Percentiles rank a stretch among this genome's conserved stretches.
phyloP scores from a whole-genome alignment of 2,888 invertebrate species.

The Parnassius mnemosyne region DNA sequence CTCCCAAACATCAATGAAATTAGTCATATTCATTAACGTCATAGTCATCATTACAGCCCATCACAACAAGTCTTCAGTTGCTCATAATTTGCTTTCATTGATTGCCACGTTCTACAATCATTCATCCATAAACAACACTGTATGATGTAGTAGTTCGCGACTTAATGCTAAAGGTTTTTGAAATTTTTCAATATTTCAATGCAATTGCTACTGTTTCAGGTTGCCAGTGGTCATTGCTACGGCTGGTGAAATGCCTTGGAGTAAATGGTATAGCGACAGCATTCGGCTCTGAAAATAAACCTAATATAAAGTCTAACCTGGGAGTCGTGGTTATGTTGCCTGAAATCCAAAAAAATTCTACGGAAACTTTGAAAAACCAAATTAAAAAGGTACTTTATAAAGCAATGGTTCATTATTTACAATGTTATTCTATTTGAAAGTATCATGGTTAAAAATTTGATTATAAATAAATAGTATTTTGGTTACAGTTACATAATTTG shows the following conservation, averaged over 20 bases:
- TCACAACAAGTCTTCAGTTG: too few species aligned
- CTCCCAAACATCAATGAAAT: too few species aligned
- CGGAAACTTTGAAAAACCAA: slow-evolving; percentile 28
- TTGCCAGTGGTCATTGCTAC: slow-evolving; percentile 48
- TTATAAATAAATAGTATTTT: neutral
- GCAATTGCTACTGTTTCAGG: neutral
- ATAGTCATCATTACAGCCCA: too few species aligned
- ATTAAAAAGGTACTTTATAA: slow-evolving; percentile 30
- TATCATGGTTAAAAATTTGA: too few species aligned
- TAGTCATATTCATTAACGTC: too few species aligned
- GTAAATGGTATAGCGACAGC: slow-evolving; percentile 64
- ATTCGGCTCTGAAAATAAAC: slow-evolving; percentile 36
- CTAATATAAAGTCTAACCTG: slow-evolving; percentile 40
- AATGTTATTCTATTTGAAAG: too few species aligned
- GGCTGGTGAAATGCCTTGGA: slow-evolving; percentile 62
- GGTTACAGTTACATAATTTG: slow-evolving; percentile 52
- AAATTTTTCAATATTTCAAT: too few species aligned
- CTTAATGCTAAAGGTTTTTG: too few species aligned
- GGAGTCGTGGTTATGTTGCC: slow-evolving; percentile 56
- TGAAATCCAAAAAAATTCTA: slow-evolving; percentile 40
- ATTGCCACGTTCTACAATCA: too few species aligned
- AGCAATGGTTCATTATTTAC: neutral
- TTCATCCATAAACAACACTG: too few species aligned
- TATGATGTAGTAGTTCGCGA: too few species aligned
- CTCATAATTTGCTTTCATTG: too few species aligned